Evolutionary conservation across 2,888 invertebrate species (phyloP).

Genomic region (Halocaridina rubra): DNA sequence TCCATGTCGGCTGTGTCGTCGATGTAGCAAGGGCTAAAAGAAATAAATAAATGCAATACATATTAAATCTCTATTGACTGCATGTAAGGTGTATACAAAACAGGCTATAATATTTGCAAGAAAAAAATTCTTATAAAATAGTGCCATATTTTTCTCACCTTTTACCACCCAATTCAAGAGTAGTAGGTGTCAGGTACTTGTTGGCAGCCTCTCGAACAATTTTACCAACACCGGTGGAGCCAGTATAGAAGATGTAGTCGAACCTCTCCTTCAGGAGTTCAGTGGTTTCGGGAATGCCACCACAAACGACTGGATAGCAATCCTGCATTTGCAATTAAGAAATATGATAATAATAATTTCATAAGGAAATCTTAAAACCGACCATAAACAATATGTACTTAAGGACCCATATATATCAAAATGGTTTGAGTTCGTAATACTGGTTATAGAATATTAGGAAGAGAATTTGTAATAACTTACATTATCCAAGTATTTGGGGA

Average conservation of each 20-base stretch:
- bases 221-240: constrained; percentile 85
- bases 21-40: constrained; percentile 80
- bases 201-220: constrained; percentile 91
- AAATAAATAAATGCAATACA: not conserved
- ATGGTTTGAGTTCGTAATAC: too few relatives aligned
- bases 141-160: constrained; percentile 66
- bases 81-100: not conserved
- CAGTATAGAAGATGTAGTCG: constrained; percentile 97
- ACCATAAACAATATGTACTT: too few relatives aligned
- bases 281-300: constrained; percentile 87
- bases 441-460: too few relatives aligned
- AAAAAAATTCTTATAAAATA: not conserved
- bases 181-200: constrained; percentile 76
- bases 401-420: too few relatives aligned
- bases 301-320: constrained; percentile 82
- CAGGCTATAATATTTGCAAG: not conserved
- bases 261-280: constrained; percentile 88
- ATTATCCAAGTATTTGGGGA: constrained; percentile 52
- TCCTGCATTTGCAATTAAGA: constrained; percentile 73
- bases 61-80: too few relatives aligned
- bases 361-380: too few relatives aligned
- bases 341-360: too few relatives aligned
- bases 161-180: constrained; percentile 74
- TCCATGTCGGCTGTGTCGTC: constrained; percentile 84
- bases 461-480: too few relatives aligned